phyloP scores from a whole-genome alignment of 2,888 invertebrate species.

The Labia minor region DNA sequence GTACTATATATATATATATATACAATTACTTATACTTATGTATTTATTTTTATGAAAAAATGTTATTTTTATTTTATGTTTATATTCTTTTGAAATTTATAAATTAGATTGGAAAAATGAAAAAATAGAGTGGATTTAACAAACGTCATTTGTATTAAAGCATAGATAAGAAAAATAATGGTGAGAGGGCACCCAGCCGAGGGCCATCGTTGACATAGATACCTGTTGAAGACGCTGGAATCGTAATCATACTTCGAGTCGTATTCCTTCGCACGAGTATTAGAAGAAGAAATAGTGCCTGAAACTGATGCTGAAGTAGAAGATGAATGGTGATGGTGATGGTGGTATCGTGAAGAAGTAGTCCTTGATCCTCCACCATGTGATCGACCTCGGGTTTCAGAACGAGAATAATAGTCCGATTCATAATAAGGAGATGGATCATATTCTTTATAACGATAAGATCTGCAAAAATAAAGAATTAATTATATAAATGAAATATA shows the following conservation, averaged over 20 bases:
- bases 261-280: not conserved
- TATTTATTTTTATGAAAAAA: too few species aligned
- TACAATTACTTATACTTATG: too few species aligned
- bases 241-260: not conserved
- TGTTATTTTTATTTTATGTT: too few species aligned
- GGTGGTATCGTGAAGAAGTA: not conserved
- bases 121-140: too few species aligned
- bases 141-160: not conserved
- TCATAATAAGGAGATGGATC: constrained; percentile 25
- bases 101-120: too few species aligned
- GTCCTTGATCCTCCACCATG: not conserved
- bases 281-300: not conserved
- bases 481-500: too few species aligned
- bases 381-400: not conserved
- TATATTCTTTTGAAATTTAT: too few species aligned
- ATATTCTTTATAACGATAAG: constrained; percentile 20
- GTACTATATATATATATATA: too few species aligned
- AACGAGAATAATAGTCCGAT: constrained; percentile 20
- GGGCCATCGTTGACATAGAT: not conserved
- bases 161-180: not conserved
- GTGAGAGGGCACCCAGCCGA: not conserved
- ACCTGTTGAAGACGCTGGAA: constrained; percentile 1
- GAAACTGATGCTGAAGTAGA: not conserved
- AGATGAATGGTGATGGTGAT: not conserved
- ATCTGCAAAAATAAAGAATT: not conserved